Percentiles rank a stretch among this genome's conserved stretches.
phyloP scores from a whole-genome alignment of 2,888 invertebrate genomes.

The Clostera curtula region DNA sequence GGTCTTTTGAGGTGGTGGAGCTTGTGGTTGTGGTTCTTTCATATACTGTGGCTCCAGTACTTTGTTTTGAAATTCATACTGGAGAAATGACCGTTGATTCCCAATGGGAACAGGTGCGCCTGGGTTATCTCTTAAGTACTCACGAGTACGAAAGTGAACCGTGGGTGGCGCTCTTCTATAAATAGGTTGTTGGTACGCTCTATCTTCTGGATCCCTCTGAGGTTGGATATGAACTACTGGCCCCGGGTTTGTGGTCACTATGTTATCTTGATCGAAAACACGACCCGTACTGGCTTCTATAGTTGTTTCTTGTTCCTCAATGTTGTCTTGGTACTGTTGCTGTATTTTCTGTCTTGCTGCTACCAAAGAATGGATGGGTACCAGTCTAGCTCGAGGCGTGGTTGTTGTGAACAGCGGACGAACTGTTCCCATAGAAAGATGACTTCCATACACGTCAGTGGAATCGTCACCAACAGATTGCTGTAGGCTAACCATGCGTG shows the following conservation, averaged over 20 bases:
- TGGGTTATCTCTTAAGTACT: slow-evolving; percentile 67
- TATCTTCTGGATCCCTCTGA: slow-evolving; percentile 51
- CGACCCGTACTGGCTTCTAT: slow-evolving; percentile 72
- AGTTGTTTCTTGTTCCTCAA: slow-evolving; percentile 58
- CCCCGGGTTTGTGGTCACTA: slow-evolving; percentile 68
- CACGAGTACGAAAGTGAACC: slow-evolving; percentile 60
- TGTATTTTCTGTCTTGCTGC: slow-evolving; percentile 65
- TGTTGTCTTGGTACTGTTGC: slow-evolving; percentile 56
- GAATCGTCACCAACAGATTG: slow-evolving; percentile 79
- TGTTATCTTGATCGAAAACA: slow-evolving; percentile 60
- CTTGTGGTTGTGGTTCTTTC: slow-evolving; percentile 36
- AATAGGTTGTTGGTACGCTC: slow-evolving; percentile 53
- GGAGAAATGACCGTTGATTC: slow-evolving; percentile 67
- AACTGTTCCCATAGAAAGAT: slow-evolving; percentile 77
- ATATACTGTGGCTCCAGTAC: slow-evolving; percentile 61
- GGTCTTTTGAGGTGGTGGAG: slow-evolving; percentile 34
- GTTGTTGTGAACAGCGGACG: slow-evolving; percentile 81
- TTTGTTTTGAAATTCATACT: slow-evolving; percentile 64
- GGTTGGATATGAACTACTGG: slow-evolving; percentile 72
- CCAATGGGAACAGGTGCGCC: slow-evolving; percentile 66
- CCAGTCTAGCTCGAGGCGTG: slow-evolving; percentile 69
- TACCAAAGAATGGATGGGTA: slow-evolving; percentile 68
- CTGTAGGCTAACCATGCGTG: slow-evolving; percentile 72
- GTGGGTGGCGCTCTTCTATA: slow-evolving; percentile 48
- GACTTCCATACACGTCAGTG: slow-evolving; percentile 80